Evolutionary conservation across 2,797 vertebrate species (phyloP).

Genomic region (Picus viridis): DNA sequence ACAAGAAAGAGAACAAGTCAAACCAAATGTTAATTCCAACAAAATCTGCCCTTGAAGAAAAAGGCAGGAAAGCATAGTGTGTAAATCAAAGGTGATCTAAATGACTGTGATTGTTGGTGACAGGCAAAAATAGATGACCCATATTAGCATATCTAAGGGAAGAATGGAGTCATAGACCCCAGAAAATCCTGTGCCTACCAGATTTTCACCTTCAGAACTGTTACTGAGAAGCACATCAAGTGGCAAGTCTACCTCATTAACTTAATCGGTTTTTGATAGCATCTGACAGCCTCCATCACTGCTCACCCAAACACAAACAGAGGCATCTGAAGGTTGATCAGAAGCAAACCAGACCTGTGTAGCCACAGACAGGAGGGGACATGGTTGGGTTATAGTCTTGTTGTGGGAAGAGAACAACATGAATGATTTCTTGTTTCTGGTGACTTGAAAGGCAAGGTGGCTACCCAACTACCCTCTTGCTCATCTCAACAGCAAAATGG

Average conservation of each 20-base stretch:
- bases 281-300: slow-evolving; percentile 24
- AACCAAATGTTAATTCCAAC: background rate
- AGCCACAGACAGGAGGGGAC: accelerated
- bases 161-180: background rate
- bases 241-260: slow-evolving; percentile 53
- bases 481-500: background rate
- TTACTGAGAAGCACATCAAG: slow-evolving; percentile 11
- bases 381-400: background rate
- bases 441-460: background rate
- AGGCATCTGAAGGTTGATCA: slow-evolving; percentile 44
- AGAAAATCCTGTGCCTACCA: background rate
- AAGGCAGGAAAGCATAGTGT: background rate
- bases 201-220: slow-evolving; percentile 50
- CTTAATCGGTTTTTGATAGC: slow-evolving; percentile 46
- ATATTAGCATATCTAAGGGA: background rate
- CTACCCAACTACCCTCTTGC: background rate
- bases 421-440: background rate
- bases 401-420: accelerated
- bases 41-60: background rate
- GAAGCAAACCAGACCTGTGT: slow-evolving; percentile 12
- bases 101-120: background rate
- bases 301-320: slow-evolving; percentile 17
- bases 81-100: slow-evolving; percentile 3
- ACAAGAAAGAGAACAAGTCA: background rate
- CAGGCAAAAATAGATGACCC: slow-evolving; percentile 16